Conservation (phyloP, 2,888 invertebrate species). For the Scaptomyza tumidula region DNA sequence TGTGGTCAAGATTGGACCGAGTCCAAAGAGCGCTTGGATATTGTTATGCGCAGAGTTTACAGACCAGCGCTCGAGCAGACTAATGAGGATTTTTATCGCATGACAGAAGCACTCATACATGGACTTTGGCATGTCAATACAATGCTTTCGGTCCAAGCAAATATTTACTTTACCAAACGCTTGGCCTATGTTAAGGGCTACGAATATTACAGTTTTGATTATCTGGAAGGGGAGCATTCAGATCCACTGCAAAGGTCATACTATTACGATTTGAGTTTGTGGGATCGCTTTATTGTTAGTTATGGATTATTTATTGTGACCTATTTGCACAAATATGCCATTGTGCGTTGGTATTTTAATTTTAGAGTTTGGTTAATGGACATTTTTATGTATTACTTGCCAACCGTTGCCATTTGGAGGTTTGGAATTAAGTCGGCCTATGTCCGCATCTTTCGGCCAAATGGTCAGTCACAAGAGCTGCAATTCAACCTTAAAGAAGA, state of each 20-base stretch:
- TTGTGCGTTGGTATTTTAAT: conserved; percentile 88
- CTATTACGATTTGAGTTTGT: conserved; percentile 84
- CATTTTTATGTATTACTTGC: conserved; percentile 88
- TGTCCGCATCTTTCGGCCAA: conserved; percentile 86
- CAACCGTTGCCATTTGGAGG: conserved; percentile 88
- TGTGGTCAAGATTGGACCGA: conserved; percentile 88
- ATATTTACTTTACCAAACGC: conserved; percentile 86
- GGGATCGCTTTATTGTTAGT: conserved; percentile 84
- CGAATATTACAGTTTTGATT: conserved; percentile 84
- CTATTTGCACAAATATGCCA: conserved; percentile 84
- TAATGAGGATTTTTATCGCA: conserved; percentile 87
- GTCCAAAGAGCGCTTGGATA: conserved; percentile 85
- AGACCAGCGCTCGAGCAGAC: conserved; percentile 87
- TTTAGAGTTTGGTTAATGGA: conserved; percentile 86
- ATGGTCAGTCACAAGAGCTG: conserved; percentile 59
- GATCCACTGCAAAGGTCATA: conserved; percentile 84
- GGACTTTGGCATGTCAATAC: conserved; percentile 90
- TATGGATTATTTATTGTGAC: conserved; percentile 80
- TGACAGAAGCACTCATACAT: conserved; percentile 88
- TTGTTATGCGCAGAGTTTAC: conserved; percentile 87
- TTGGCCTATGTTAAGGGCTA: conserved; percentile 87
- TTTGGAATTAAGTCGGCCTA: conserved; percentile 88
- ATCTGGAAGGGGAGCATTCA: conserved; percentile 55
- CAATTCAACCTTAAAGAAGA: conserved; percentile 71
- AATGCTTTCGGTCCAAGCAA: conserved; percentile 86